These are phyloP conservation scores for Adela reaumurella DNA, from an alignment of 2,888 invertebrate species.

Conservation along the genomic window DNA sequence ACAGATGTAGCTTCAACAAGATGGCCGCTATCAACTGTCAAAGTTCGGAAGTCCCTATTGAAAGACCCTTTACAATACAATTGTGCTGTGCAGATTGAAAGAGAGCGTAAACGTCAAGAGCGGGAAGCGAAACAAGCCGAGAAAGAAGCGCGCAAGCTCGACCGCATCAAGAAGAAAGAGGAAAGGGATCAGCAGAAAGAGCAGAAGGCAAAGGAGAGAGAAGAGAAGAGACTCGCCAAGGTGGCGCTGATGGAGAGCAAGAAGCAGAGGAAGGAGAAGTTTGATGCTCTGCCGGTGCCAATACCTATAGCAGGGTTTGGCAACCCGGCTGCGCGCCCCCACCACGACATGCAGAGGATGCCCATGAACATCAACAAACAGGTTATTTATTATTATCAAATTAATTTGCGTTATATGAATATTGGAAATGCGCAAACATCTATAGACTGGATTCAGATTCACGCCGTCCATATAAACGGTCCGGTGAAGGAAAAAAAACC, in stretches of 20 bases:
- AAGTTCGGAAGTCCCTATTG: no score
- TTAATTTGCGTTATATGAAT: no score
- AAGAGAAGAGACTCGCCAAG: conserved; percentile 40
- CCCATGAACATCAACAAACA: conserved; percentile 1
- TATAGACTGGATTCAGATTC: no score
- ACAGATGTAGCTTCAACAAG: no score
- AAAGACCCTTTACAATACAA: no score
- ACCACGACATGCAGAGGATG: conserved; percentile 1
- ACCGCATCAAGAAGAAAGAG: conserved; percentile 46
- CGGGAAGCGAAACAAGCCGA: conserved; percentile 46
- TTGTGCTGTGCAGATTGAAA: conserved; percentile 30
- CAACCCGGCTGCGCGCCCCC: not conserved
- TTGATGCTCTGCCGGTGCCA: conserved; percentile 14
- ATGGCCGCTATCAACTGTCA: no score
- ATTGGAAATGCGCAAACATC: no score
- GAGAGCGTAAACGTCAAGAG: conserved; percentile 54
- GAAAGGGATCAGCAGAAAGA: conserved; percentile 46
- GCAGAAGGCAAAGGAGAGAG: conserved; percentile 43
- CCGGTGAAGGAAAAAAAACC: no score
- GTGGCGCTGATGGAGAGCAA: conserved; percentile 39
- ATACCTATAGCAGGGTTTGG: conserved; percentile 1
- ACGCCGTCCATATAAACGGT: no score
- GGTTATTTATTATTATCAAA: no score
- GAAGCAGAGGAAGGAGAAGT: conserved; percentile 30
- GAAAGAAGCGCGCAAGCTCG: conserved; percentile 44